These are phyloP conservation scores for Lerema accius DNA, from an alignment of 1,140 invertebrate species.

Conservation along the genomic window DNA sequence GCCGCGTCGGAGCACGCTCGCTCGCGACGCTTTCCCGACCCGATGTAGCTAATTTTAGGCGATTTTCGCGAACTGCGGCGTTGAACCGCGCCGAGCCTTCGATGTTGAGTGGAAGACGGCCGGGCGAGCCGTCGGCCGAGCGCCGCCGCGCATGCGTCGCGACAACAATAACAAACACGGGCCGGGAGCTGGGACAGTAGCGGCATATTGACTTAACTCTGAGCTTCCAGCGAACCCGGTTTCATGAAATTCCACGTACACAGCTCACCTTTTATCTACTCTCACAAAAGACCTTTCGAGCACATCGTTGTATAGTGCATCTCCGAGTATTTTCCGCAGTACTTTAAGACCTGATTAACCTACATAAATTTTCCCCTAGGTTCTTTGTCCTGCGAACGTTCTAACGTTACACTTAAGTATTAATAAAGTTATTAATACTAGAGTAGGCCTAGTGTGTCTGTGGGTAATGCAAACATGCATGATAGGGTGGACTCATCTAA, in stretches of 20 bases:
- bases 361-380: background rate
- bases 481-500: too few species aligned
- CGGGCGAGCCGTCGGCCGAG: conserved; percentile 32
- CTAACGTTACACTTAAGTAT: background rate
- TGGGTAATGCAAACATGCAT: too few species aligned
- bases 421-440: conserved; percentile 13
- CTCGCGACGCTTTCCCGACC: conserved; percentile 46
- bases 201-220: conserved; percentile 49
- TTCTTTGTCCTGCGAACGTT: too few species aligned
- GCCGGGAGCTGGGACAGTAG: conserved; percentile 27
- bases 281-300: background rate
- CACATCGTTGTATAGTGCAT: too few species aligned
- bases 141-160: conserved; percentile 48
- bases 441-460: too few species aligned
- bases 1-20: conserved; percentile 35
- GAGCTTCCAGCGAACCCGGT: conserved; percentile 7
- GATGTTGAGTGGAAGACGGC: conserved; percentile 43
- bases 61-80: conserved; percentile 50
- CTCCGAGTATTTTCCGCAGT: background rate
- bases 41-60: conserved; percentile 55
- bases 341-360: conserved; percentile 5
- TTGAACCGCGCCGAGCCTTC: conserved; percentile 48
- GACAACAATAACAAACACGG: conserved; percentile 46
- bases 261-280: conserved; percentile 5
- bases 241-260: background rate